These are phyloP conservation scores for Siniperca chuatsi DNA, from an alignment of 2,113 vertebrate species.

Conservation along the genomic window DNA sequence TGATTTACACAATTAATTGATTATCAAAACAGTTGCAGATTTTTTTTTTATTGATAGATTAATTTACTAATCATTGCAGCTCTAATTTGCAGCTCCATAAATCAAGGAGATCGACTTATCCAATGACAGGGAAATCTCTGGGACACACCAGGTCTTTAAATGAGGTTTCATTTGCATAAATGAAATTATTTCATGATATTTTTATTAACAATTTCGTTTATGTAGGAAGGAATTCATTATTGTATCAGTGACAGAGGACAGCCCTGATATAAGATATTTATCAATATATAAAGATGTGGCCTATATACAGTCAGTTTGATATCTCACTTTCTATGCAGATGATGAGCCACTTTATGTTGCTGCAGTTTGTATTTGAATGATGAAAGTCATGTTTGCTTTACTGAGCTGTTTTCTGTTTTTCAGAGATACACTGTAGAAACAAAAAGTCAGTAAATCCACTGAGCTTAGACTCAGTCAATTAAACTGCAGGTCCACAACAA, in stretches of 20 bases:
- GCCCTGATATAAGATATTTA: not conserved
- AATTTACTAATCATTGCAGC: not conserved
- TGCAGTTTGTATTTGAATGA: not conserved
- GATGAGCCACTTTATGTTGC: not conserved
- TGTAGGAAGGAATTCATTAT: not conserved
- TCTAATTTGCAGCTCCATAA: not conserved
- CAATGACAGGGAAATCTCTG: not conserved
- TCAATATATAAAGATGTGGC: not conserved
- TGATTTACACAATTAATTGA: no score
- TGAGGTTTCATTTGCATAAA: not conserved
- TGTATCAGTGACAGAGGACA: not conserved
- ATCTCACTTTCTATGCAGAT: not conserved
- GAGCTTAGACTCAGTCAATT: conserved; percentile 60
- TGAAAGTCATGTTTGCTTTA: not conserved
- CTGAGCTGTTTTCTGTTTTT: not conserved
- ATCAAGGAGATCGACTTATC: not conserved
- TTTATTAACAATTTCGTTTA: no score
- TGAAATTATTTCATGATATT: not conserved
- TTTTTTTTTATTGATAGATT: not conserved
- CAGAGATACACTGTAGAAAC: conserved; percentile 35
- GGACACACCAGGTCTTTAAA: not conserved
- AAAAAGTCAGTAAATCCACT: conserved; percentile 14
- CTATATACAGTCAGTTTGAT: not conserved
- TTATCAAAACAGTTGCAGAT: not conserved
- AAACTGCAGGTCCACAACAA: conserved; percentile 59